Evolutionary conservation across 2,888 invertebrate genomes (phyloP).

Genomic region (Beris morrisii): DNA sequence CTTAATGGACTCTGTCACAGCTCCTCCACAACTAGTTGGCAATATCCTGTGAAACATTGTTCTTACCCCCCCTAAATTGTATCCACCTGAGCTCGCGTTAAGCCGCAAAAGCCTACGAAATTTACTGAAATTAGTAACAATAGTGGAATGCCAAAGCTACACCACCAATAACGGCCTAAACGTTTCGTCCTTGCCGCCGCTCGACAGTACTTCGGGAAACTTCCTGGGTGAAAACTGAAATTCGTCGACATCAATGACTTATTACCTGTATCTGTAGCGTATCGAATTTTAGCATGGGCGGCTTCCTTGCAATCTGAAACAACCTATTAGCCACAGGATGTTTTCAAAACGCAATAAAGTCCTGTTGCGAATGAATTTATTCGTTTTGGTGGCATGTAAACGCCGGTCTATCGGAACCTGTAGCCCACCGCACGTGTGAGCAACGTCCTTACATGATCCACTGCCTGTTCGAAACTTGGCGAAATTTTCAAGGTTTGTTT

Average conservation of each 20-base stretch:
- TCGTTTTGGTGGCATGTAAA: conserved; percentile 26
- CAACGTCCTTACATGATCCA: too few relatives aligned
- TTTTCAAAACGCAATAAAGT: conserved; percentile 37
- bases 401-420: not conserved
- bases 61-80: too few relatives aligned
- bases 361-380: conserved; percentile 38
- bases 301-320: not conserved
- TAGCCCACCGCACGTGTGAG: too few relatives aligned
- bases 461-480: too few relatives aligned
- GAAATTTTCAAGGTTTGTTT: too few relatives aligned
- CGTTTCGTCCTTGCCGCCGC: too few relatives aligned
- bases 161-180: too few relatives aligned
- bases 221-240: conserved; percentile 5
- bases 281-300: conserved; percentile 5
- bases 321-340: conserved; percentile 35
- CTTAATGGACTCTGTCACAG: conserved; percentile 7
- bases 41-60: conserved; percentile 3
- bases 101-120: conserved; percentile 29
- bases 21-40: conserved; percentile 22
- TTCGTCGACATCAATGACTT: conserved; percentile 23
- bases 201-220: not conserved
- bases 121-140: conserved; percentile 20
- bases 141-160: too few relatives aligned
- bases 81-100: conserved; percentile 8
- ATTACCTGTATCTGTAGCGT: conserved; percentile 9